These are phyloP conservation scores for Acipenser ruthenus DNA, from an alignment of 2,797 vertebrate species.

Conservation along the genomic window DNA sequence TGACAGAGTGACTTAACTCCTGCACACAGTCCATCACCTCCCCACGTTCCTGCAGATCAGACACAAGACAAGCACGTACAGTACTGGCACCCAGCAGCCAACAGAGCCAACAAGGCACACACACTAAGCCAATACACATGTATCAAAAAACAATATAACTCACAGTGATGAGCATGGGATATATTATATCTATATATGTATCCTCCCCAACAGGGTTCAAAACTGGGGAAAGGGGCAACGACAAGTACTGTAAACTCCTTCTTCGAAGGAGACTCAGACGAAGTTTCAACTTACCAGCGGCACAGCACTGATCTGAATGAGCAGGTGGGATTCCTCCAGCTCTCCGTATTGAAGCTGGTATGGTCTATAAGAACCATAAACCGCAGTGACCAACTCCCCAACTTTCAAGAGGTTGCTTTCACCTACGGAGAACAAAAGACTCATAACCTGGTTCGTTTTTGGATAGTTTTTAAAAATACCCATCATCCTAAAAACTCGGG, in stretches of 20 bases:
- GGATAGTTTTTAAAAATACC: too few relatives aligned
- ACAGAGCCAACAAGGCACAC: not conserved
- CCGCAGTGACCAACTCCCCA: constrained; percentile 72
- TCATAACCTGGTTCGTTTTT: not conserved
- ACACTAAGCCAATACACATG: not conserved
- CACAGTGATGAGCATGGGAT: not conserved
- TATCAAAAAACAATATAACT: not conserved
- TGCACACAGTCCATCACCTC: constrained; percentile 93
- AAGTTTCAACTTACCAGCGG: constrained; percentile 70
- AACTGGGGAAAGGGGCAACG: too few relatives aligned
- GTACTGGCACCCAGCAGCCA: not conserved
- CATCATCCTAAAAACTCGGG: too few relatives aligned
- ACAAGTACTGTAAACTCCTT: too few relatives aligned
- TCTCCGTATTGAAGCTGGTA: constrained; percentile 84
- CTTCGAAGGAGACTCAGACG: not conserved
- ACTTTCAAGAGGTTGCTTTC: constrained; percentile 86
- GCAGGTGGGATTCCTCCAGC: constrained; percentile 79
- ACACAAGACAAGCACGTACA: constrained; percentile 8
- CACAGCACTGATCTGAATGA: constrained; percentile 87
- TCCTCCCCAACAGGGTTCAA: too few relatives aligned
- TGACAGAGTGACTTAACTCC: constrained; percentile 87
- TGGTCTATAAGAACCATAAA: constrained; percentile 76
- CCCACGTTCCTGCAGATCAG: constrained; percentile 69
- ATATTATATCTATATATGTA: too few relatives aligned
- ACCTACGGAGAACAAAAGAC: constrained; percentile 46